phyloP scores from a whole-genome alignment of 2,888 invertebrate species.

The Biston stratarius region DNA sequence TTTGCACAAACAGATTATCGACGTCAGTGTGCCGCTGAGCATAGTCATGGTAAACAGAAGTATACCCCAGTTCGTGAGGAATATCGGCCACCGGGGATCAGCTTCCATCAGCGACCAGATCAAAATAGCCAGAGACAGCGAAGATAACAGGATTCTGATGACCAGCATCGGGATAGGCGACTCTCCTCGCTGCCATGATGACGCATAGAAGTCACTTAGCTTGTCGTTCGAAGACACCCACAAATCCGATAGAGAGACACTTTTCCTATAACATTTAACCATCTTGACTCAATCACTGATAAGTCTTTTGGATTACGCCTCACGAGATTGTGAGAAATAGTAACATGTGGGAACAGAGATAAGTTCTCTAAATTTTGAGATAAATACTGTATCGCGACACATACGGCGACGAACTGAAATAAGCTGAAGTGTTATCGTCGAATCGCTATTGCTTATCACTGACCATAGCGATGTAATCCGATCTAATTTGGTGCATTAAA shows the following conservation, averaged over 20 bases:
- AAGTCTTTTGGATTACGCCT: slow-evolving; percentile 16
- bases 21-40: slow-evolving; percentile 65
- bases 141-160: slow-evolving; percentile 61
- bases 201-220: slow-evolving; percentile 74
- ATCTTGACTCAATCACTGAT: slow-evolving; percentile 59
- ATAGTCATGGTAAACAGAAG: slow-evolving; percentile 62
- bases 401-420: slow-evolving; percentile 46
- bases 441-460: slow-evolving; percentile 55
- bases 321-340: slow-evolving; percentile 11
- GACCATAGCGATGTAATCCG: slow-evolving; percentile 37
- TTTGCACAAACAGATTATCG: slow-evolving; percentile 56
- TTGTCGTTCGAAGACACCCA: slow-evolving; percentile 74
- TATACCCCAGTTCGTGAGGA: slow-evolving; percentile 80
- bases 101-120: slow-evolving; percentile 66
- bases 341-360: slow-evolving; percentile 34
- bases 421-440: slow-evolving; percentile 58
- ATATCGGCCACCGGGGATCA: slow-evolving; percentile 67
- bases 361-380: slow-evolving; percentile 39
- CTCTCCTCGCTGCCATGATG: slow-evolving; percentile 80
- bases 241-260: slow-evolving; percentile 63
- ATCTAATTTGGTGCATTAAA: slow-evolving; percentile 40
- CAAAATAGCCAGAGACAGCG: slow-evolving; percentile 61
- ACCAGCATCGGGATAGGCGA: slow-evolving; percentile 70
- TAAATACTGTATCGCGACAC: slow-evolving; percentile 53
- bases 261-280: slow-evolving; percentile 76